Percentiles rank a stretch among this genome's conserved stretches.
These are phyloP conservation scores for Drosophila prosaltans DNA, from an alignment of 1,140 invertebrate genomes.

Conservation along the genomic window DNA sequence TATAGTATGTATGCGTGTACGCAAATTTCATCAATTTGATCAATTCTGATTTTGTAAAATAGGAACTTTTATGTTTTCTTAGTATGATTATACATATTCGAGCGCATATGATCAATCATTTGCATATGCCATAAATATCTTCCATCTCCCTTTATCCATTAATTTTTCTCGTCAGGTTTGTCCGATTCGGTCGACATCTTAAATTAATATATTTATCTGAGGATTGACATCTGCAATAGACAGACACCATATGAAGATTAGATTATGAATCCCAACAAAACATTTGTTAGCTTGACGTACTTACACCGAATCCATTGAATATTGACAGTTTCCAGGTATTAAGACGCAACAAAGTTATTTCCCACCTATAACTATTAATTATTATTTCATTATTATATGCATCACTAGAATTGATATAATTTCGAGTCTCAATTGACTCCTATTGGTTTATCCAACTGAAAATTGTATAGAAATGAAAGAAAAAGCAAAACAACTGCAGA, in stretches of 20 bases:
- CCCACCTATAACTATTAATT: constrained; percentile 74
- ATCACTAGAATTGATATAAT: not conserved
- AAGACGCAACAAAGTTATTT: constrained; percentile 53
- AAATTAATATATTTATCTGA: not conserved
- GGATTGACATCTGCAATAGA: not conserved
- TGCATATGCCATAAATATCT: constrained; percentile 14
- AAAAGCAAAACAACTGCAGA: constrained; percentile 13
- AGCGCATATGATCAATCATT: constrained; percentile 4
- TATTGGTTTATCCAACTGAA: constrained; percentile 23
- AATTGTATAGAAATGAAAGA: not conserved
- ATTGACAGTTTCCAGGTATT: constrained; percentile 19
- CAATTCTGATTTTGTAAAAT: constrained; percentile 61
- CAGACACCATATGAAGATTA: not conserved
- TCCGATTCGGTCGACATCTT: not conserved
- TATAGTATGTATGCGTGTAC: constrained; percentile 44
- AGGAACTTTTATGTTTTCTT: constrained; percentile 74
- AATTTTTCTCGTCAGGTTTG: not conserved
- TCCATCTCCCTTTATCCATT: not conserved
- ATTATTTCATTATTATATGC: constrained; percentile 37
- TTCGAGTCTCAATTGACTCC: not conserved
- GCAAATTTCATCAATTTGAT: constrained; percentile 58
- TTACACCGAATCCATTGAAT: constrained; percentile 24
- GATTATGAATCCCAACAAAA: not conserved
- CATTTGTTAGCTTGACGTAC: not conserved
- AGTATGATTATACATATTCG: constrained; percentile 37